These are phyloP conservation scores for Rallus limicola DNA, from an alignment of 2,113 vertebrate genomes.

Conservation along the genomic window DNA sequence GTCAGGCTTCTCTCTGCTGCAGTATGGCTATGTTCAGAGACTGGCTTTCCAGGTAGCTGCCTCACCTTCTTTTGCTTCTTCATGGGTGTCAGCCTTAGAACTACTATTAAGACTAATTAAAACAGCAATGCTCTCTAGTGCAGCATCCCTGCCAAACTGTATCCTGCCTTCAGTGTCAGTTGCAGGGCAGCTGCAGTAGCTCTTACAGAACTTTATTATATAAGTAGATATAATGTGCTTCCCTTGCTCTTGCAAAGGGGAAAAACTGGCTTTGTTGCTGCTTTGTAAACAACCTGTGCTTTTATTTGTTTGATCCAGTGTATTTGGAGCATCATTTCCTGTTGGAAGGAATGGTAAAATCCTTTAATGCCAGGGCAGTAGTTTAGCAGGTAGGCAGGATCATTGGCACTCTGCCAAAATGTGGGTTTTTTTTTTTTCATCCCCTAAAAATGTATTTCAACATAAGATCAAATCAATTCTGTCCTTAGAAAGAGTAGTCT, in stretches of 20 bases:
- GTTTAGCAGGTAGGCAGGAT: not conserved
- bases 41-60: not conserved
- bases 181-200: not conserved
- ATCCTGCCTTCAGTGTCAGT: not conserved
- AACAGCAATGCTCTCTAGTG: not conserved
- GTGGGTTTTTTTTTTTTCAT: not conserved
- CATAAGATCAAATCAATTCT: not conserved
- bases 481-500: not conserved
- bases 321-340: not conserved
- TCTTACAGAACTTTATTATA: not conserved
- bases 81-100: not conserved
- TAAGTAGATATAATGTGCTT: not conserved
- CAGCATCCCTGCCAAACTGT: not conserved
- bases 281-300: not conserved
- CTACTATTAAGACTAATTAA: not conserved
- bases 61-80: not conserved
- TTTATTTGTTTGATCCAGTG: not conserved
- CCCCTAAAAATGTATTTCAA: not conserved
- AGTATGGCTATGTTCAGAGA: not conserved
- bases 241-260: not conserved
- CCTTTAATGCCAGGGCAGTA: not conserved
- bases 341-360: not conserved
- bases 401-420: not conserved
- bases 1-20: not conserved
- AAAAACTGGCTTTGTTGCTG: not conserved